Percentiles rank a stretch among this genome's conserved stretches.
phyloP scores from a whole-genome alignment of 1,140 invertebrate genomes.

The Aphaenogaster floridana region DNA sequence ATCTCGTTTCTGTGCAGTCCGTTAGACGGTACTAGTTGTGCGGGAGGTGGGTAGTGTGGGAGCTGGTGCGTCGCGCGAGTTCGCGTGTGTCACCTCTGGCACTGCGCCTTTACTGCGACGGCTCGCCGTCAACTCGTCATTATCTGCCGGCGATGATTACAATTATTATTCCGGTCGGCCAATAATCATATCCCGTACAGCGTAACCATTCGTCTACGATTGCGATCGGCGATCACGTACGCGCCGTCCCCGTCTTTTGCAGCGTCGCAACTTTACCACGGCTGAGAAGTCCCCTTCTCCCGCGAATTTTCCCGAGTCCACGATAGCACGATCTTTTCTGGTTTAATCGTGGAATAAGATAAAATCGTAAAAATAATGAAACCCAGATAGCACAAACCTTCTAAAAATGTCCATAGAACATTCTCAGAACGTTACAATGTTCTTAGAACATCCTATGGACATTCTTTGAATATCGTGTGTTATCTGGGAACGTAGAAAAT shows the following conservation, averaged over 20 bases:
- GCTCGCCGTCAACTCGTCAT: conserved; percentile 74
- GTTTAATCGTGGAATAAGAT: not conserved
- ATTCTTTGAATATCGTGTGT: no score
- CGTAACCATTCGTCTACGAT: conserved; percentile 76
- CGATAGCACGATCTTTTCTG: not conserved
- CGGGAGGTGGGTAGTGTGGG: conserved; percentile 55
- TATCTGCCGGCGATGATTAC: conserved; percentile 80
- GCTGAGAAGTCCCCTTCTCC: not conserved
- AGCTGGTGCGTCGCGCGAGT: conserved; percentile 60
- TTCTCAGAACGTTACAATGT: no score
- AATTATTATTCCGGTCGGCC: conserved; percentile 83
- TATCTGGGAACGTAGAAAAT: not conserved
- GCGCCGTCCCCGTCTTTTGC: conserved; percentile 61
- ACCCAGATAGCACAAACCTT: no score
- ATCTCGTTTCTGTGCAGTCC: conserved; percentile 63
- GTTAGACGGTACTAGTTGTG: conserved; percentile 49
- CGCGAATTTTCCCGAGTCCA: not conserved
- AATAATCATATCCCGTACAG: conserved; percentile 83
- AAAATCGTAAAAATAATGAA: not conserved
- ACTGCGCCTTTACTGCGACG: conserved; percentile 37
- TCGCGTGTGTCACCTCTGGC: conserved; percentile 69
- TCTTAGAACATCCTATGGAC: no score
- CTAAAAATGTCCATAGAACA: no score
- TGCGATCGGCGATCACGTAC: conserved; percentile 81
- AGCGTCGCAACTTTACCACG: conserved; percentile 32